These are phyloP conservation scores for Caranx ignobilis DNA, from an alignment of 2,113 vertebrate species.

Conservation along the genomic window DNA sequence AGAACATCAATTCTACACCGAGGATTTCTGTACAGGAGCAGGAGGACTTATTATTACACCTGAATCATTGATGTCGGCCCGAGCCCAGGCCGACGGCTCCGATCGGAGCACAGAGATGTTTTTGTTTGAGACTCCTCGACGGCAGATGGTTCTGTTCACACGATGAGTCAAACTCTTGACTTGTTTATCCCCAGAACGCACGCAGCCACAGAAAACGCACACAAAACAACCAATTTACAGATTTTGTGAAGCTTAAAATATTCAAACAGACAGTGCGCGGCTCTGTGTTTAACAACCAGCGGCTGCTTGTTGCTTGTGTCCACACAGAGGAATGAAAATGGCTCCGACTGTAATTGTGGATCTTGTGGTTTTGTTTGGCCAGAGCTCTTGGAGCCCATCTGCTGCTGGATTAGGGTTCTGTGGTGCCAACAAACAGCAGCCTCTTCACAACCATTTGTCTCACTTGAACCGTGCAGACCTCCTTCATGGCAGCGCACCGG, in stretches of 20 bases:
- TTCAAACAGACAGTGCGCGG: neutral
- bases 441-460: constrained; percentile 42
- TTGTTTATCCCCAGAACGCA: constrained; percentile 23
- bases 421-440: constrained; percentile 44
- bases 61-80: constrained; percentile 1
- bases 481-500: fast-evolving
- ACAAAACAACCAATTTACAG: constrained; percentile 27
- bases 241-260: constrained; percentile 35
- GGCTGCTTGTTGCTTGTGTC: constrained; percentile 22
- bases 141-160: neutral
- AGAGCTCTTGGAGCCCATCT: constrained; percentile 48
- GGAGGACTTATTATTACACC: neutral
- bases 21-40: constrained; percentile 1
- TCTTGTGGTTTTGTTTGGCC: constrained; percentile 38
- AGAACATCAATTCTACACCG: neutral
- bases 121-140: too few relatives aligned
- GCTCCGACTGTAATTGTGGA: neutral
- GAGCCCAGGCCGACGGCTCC: neutral
- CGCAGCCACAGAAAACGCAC: neutral
- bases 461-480: constrained; percentile 37
- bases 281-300: constrained; percentile 10
- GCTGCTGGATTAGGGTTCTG: constrained; percentile 48
- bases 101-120: neutral
- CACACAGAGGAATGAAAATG: constrained; percentile 32
- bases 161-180: neutral